phyloP scores from a whole-genome alignment of 2,888 invertebrate species.

The Drosophila sordidapex region DNA sequence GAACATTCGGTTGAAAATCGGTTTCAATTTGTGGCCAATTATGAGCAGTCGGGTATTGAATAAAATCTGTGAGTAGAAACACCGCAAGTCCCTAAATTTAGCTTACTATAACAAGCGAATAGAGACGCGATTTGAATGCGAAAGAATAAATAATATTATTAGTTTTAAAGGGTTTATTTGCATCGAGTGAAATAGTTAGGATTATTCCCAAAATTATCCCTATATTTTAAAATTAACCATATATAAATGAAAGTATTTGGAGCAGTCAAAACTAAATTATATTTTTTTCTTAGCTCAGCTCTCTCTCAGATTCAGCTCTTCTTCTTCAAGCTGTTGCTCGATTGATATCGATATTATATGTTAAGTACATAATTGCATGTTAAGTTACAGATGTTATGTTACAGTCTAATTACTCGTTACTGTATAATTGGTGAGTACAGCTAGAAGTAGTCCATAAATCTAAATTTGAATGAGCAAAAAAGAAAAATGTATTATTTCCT shows the following conservation, averaged over 20 bases:
- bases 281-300: background rate
- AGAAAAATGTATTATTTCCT: background rate
- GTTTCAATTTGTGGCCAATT: slow-evolving; percentile 28
- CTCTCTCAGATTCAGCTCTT: too few species aligned
- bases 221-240: background rate
- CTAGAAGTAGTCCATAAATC: background rate
- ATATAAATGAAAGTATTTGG: background rate
- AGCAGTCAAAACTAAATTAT: background rate
- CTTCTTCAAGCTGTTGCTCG: too few species aligned
- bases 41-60: background rate
- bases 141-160: background rate
- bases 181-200: background rate
- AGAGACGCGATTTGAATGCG: background rate
- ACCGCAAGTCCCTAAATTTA: background rate
- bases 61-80: background rate
- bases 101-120: background rate
- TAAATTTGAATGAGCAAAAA: background rate
- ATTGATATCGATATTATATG: too few species aligned
- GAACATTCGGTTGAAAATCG: background rate
- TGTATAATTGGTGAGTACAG: background rate
- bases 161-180: background rate
- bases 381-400: too few species aligned
- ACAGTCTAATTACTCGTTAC: background rate
- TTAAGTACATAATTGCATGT: too few species aligned
- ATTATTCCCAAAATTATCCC: background rate